Evolutionary conservation across 1,140 invertebrate genomes (phyloP).

Genomic region (Formica exsecta): DNA sequence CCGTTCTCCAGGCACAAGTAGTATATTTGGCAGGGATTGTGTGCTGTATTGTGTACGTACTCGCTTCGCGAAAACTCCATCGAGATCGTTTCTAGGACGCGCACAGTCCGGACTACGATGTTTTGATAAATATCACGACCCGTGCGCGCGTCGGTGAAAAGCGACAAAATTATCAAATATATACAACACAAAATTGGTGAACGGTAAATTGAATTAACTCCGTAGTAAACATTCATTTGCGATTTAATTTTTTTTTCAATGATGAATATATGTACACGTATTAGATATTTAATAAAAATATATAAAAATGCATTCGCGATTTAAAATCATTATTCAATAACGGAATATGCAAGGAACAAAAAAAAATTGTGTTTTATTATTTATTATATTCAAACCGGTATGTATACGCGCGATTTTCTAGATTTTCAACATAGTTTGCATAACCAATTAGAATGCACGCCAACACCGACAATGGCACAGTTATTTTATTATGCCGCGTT

Average conservation of each 20-base stretch:
- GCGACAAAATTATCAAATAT: slow-evolving; percentile 27
- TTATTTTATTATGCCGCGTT: slow-evolving; percentile 7
- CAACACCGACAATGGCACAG: neutral
- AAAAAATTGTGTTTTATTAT: slow-evolving; percentile 1
- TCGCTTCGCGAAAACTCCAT: slow-evolving; percentile 39
- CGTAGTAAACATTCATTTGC: neutral
- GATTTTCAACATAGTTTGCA: neutral
- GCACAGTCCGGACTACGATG: neutral
- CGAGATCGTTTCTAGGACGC: slow-evolving; percentile 45
- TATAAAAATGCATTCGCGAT: neutral
- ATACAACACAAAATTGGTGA: neutral
- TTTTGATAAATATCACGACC: slow-evolving; percentile 46
- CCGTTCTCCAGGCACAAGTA: slow-evolving; percentile 21
- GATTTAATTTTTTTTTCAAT: neutral
- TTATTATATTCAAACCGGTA: neutral
- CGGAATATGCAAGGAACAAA: neutral
- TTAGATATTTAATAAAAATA: neutral
- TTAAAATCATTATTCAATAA: neutral
- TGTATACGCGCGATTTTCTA: neutral
- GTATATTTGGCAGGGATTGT: slow-evolving; percentile 45
- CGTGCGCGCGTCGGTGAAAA: neutral
- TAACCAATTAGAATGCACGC: neutral
- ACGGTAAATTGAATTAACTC: slow-evolving; percentile 24
- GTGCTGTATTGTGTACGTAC: neutral
- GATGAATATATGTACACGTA: neutral